These are phyloP conservation scores for Palythoa heliodiscus DNA, from an alignment of 92 coral and sea anemone genomes.

Conservation along the genomic window DNA sequence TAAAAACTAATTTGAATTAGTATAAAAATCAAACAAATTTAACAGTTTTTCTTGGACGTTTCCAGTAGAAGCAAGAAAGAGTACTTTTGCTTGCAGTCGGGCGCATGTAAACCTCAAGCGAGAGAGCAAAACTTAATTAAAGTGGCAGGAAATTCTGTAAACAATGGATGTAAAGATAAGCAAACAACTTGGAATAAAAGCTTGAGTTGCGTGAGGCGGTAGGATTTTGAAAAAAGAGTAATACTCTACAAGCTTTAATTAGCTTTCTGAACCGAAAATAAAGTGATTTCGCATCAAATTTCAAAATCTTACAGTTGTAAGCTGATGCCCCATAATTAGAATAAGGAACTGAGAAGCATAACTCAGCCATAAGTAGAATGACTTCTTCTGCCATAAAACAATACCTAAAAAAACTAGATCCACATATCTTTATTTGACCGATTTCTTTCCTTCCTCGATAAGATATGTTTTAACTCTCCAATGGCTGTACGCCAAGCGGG, in stretches of 20 bases:
- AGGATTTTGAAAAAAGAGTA: constrained; percentile 30
- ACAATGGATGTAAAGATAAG: constrained; percentile 45
- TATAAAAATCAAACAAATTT: neutral
- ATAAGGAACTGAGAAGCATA: neutral
- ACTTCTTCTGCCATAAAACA: constrained; percentile 11
- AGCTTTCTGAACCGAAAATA: constrained; percentile 15
- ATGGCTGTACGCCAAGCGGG: neutral
- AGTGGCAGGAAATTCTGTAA: constrained; percentile 35
- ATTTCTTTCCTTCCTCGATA: constrained; percentile 56
- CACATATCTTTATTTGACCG: constrained; percentile 33
- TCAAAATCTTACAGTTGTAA: neutral
- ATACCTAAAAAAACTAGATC: constrained; percentile 14
- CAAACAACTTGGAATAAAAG: constrained; percentile 29
- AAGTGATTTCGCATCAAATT: neutral
- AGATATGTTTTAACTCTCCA: constrained; percentile 33
- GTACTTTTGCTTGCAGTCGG: neutral
- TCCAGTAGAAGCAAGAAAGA: neutral
- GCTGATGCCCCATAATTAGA: neutral
- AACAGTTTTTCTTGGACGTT: neutral
- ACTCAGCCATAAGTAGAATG: neutral
- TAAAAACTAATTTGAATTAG: constrained; percentile 2
- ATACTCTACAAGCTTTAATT: constrained; percentile 22
- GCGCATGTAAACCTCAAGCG: neutral
- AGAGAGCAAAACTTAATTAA: constrained; percentile 39
- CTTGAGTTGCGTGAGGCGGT: constrained; percentile 43